Evolutionary conservation across 2,888 invertebrate genomes (phyloP).

Genomic region (Eilema griseolum): DNA sequence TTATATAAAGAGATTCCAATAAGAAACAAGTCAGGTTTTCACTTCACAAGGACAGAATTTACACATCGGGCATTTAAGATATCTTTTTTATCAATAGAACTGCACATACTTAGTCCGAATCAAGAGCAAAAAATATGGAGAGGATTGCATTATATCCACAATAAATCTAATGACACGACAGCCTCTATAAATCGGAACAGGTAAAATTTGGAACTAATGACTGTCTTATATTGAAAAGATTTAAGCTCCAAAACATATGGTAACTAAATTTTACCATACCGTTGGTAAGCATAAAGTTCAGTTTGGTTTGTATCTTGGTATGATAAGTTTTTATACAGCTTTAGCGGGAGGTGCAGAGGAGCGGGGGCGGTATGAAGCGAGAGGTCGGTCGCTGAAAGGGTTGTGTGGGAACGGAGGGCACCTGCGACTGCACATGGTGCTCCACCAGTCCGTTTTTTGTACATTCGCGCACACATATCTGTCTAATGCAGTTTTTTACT

Average conservation of each 20-base stretch:
- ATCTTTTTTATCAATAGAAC: constrained; percentile 45
- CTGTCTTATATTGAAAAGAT: constrained; percentile 47
- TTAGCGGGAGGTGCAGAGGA: constrained; percentile 63
- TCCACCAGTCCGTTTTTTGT: constrained; percentile 80
- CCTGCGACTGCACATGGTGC: constrained; percentile 86
- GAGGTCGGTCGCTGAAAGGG: constrained; percentile 83
- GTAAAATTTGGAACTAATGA: constrained; percentile 84
- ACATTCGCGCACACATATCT: constrained; percentile 81
- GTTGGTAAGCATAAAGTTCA: constrained; percentile 21
- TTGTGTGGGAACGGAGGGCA: constrained; percentile 88
- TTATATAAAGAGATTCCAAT: constrained; percentile 26
- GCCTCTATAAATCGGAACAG: constrained; percentile 85
- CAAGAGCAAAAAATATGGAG: constrained; percentile 74
- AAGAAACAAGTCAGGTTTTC: constrained; percentile 14
- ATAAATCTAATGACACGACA: constrained; percentile 87
- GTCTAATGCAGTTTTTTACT: constrained; percentile 83
- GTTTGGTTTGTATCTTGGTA: constrained; percentile 47
- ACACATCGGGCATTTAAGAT: constrained; percentile 32
- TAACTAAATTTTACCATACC: constrained; percentile 34
- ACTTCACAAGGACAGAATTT: constrained; percentile 19
- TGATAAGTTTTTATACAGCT: constrained; percentile 69
- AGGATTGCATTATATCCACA: constrained; percentile 85
- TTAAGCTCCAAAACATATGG: constrained; percentile 40
- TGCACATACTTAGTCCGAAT: constrained; percentile 65
- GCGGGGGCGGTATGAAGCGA: constrained; percentile 61